Evolutionary conservation across 2,888 invertebrate species (phyloP).

Genomic region (Drosophila leonis): DNA sequence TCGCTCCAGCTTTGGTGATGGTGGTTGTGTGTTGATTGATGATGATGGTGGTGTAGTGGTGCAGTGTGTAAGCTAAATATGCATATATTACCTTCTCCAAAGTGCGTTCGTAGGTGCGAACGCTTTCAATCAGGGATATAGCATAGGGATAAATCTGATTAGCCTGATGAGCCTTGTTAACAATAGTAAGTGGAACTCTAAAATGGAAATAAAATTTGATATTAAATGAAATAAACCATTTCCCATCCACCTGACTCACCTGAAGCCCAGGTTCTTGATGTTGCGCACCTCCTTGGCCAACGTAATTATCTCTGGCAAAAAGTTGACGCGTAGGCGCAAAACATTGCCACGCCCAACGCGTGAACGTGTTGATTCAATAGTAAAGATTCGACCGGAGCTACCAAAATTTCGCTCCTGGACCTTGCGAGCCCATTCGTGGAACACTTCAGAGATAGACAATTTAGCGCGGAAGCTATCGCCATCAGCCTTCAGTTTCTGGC

Average conservation of each 20-base stretch:
- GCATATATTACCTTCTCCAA: slow-evolving; percentile 93
- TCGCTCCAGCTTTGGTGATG: slow-evolving; percentile 36
- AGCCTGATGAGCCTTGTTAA: slow-evolving; percentile 99
- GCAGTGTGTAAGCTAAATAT: background rate
- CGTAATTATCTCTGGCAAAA: slow-evolving; percentile 98
- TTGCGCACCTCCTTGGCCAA: slow-evolving; percentile 99
- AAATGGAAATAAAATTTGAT: background rate
- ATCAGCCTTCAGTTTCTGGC: slow-evolving; percentile 98
- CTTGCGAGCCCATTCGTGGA: slow-evolving; percentile 98
- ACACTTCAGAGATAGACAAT: slow-evolving; percentile 98
- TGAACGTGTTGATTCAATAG: slow-evolving; percentile 92
- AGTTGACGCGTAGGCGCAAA: slow-evolving; percentile 96
- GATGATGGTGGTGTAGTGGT: slow-evolving; percentile 25
- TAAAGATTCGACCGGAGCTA: slow-evolving; percentile 97
- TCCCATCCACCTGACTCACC: slow-evolving; percentile 82
- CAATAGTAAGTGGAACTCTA: slow-evolving; percentile 98
- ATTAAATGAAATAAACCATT: background rate
- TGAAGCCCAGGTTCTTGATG: slow-evolving; percentile 96
- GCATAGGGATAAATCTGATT: slow-evolving; percentile 99
- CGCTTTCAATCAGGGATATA: slow-evolving; percentile 98
- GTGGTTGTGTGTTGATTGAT: slow-evolving; percentile 29
- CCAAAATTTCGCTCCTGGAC: slow-evolving; percentile 97
- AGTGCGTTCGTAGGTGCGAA: slow-evolving; percentile 98
- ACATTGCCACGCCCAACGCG: slow-evolving; percentile 93
- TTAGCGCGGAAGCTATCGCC: slow-evolving; percentile 99